phyloP scores from a whole-genome alignment of 1,140 invertebrate genomes.

The Dinothrombium tinctorium region DNA sequence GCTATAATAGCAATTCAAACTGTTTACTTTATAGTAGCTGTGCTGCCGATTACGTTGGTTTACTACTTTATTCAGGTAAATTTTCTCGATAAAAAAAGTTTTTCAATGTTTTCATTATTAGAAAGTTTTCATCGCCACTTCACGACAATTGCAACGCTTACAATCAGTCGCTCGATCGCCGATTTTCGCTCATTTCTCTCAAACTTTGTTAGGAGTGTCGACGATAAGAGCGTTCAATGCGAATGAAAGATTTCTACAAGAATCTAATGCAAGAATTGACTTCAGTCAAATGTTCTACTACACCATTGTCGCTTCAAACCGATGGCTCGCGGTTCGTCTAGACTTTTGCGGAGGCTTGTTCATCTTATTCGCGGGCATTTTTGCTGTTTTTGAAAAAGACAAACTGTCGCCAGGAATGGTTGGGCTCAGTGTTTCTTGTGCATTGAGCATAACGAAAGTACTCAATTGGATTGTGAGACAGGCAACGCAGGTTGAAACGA shows the following conservation, averaged over 20 bases:
- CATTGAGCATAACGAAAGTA: slow-evolving; percentile 44
- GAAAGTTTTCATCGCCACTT: slow-evolving; percentile 26
- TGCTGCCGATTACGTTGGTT: slow-evolving; percentile 55
- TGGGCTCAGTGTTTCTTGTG: slow-evolving; percentile 30
- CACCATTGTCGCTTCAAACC: slow-evolving; percentile 26
- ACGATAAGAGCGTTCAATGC: slow-evolving; percentile 21
- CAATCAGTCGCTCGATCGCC: slow-evolving; percentile 27
- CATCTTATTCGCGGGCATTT: slow-evolving; percentile 26
- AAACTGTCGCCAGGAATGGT: slow-evolving; percentile 25
- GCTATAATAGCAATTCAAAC: slow-evolving; percentile 34
- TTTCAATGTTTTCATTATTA: slow-evolving; percentile 35
- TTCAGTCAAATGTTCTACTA: slow-evolving; percentile 66
- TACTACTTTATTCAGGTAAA: slow-evolving; percentile 30
- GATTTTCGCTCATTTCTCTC: slow-evolving; percentile 27
- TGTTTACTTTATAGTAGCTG: slow-evolving; percentile 53
- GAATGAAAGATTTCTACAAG: slow-evolving; percentile 17
- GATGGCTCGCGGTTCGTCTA: slow-evolving; percentile 27
- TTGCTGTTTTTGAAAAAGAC: slow-evolving; percentile 24
- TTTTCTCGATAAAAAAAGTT: no score
- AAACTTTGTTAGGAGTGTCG: slow-evolving; percentile 21
- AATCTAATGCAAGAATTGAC: slow-evolving; percentile 27
- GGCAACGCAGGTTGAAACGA: slow-evolving; percentile 32
- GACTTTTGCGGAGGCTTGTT: slow-evolving; percentile 28
- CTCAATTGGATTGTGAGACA: slow-evolving; percentile 32
- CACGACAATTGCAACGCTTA: slow-evolving; percentile 27